Evolutionary conservation across 2,797 vertebrate species (phyloP).

Genomic region (Amazonetta brasiliensis): DNA sequence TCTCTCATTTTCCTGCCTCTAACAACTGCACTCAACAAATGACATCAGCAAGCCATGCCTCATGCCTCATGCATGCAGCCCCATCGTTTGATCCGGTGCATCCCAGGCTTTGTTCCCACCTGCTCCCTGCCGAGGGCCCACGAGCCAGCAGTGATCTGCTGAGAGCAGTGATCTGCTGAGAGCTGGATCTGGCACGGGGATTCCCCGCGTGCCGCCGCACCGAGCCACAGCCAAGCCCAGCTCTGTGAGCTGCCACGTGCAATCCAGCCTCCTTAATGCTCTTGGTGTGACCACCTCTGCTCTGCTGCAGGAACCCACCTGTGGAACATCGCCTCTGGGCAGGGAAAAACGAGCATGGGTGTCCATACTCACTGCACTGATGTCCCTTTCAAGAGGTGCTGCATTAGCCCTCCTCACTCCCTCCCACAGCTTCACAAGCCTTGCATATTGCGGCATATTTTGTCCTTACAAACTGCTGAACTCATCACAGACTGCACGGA

Average conservation of each 20-base stretch:
- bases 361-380: rapidly evolving
- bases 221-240: rapidly evolving
- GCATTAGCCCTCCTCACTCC: background rate
- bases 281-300: rapidly evolving
- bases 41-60: background rate
- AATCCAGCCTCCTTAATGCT: background rate
- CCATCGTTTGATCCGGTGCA: background rate
- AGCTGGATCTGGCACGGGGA: background rate
- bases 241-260: rapidly evolving
- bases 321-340: background rate
- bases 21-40: constrained; percentile 7
- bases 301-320: background rate
- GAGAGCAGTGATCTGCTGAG: background rate
- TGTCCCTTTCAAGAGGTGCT: background rate
- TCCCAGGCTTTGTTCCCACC: constrained; percentile 7
- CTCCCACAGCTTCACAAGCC: background rate
- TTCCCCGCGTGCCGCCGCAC: rapidly evolving
- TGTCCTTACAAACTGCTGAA: background rate
- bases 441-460: too few relatives aligned
- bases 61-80: background rate
- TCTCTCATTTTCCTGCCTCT: constrained; percentile 27
- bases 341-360: background rate
- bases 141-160: background rate
- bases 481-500: background rate
- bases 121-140: background rate